Evolutionary conservation across 1,140 invertebrate species (phyloP).

Genomic region (Camponotus vicinus): DNA sequence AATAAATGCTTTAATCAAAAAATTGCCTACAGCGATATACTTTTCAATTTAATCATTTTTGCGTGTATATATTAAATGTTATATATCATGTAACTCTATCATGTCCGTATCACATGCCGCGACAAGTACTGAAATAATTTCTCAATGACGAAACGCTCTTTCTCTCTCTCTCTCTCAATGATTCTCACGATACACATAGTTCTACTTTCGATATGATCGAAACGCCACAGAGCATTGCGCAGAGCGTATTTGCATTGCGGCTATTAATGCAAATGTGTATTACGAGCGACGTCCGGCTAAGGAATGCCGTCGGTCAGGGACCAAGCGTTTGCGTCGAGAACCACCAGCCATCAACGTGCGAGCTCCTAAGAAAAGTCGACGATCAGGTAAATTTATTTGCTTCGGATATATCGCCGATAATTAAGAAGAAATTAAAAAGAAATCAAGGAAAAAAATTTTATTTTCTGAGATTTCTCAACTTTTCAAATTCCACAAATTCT

Average conservation of each 20-base stretch:
- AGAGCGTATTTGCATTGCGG: constrained; percentile 56
- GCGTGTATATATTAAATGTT: background rate
- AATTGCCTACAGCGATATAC: too few species aligned
- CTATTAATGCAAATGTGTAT: constrained; percentile 74
- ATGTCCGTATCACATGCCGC: background rate
- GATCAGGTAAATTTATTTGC: background rate
- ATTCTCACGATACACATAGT: background rate
- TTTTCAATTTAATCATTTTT: too few species aligned
- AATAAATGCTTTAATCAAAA: too few species aligned
- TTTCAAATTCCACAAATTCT: background rate
- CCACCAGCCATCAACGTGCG: constrained; percentile 55
- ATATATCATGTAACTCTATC: background rate
- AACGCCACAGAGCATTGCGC: background rate
- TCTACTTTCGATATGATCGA: background rate
- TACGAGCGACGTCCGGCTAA: constrained; percentile 66
- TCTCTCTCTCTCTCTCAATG: background rate
- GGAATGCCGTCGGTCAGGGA: constrained; percentile 77
- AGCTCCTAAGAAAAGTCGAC: background rate
- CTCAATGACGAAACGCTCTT: background rate
- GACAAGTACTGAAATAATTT: background rate
- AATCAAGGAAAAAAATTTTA: background rate
- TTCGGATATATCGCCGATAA: background rate
- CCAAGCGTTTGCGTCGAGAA: constrained; percentile 67
- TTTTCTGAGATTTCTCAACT: background rate
- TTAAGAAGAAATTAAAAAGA: background rate